Evolutionary conservation across 2,113 vertebrate genomes (phyloP), one percentile per base, ranked within the genome.

Genomic region (Vireo altiloquus): DNA sequence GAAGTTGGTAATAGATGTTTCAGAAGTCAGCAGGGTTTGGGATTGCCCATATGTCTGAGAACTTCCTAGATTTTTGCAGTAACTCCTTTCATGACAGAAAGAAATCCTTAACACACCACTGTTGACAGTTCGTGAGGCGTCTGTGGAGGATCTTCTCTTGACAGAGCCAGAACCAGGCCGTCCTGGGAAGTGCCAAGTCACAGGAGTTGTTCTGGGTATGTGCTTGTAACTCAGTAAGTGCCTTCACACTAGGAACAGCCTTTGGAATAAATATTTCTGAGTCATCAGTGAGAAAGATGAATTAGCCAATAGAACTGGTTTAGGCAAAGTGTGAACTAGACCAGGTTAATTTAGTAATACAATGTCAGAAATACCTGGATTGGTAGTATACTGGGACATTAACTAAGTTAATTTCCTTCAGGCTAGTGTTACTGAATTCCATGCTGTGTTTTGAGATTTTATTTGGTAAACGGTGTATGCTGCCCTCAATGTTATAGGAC

Each of bases 71-170:
- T 74, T 63, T 85, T 96, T 93, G 86, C 86, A 96, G 44, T 87
- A 71, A 82, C 84, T 82, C 46, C n/a, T 97, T 94, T 97, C 60
- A 37, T 61, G 71, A 78, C 97, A 99, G 99, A 97, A 97, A 5
- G 99, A 99, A 97, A 98, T 99, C 91, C 97, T 98, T 77, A 98
- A 95, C 60, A 99, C 97, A 9, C 98, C 98, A 5, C 97, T 98
- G 81, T 97, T 99, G 96, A 98, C 98, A 6, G 97, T 99, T 89
- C 81, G 88, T 71, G 99, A 99, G 86, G 98, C 98, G 1, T 98
- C 99, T 31, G 99, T 99, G 71, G 99, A 99, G 94, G 98, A 99
- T 92, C 98, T 99, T 78, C 88, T 99, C 21, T 95, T 99, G 42
- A 33, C 96, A 44, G 97, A 98, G 35, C 96, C 98, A 25, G 98